Evolutionary conservation across 2,113 vertebrate species (phyloP), one percentile per base, ranked within the genome.

Genomic region (Macaca nemestrina): DNA sequence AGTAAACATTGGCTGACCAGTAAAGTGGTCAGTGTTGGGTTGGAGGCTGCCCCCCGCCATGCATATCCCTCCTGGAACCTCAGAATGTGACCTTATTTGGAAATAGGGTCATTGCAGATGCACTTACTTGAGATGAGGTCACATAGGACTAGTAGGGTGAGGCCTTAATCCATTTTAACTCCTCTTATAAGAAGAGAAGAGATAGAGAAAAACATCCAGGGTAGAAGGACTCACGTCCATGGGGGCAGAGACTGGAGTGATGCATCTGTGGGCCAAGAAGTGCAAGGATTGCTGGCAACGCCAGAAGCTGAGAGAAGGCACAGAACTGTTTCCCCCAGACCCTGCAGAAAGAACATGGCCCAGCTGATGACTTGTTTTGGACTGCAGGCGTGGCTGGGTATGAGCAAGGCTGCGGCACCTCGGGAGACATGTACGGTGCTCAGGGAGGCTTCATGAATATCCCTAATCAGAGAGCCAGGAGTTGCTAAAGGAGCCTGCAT

Each of bases 211-310:
- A 5, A 80, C 40, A 11, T 55, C 38, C 9, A 30, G 5, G 8
- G 32, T 30, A 32, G 45, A 45, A 13, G 3, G 2, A 23, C 30
- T 5, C 13, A 27, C 6, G 0, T 13, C 1, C 7, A 12, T 35
- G n/a, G 75, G 68, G 50, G 13, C 23, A 48, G 27, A 73, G n/a
- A 48, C 2, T 7, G 55, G 64, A 45, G 30, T 11, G 52, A 45
- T n/a, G 43, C 50, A n/a, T 52, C 61, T 30, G 3, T 20, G 10
- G n/a, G 90, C 18, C 45, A 43, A 45, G 52, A 30, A 75, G 13
- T 9, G n/a, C 35, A 50, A 61, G 48, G 27, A 32, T 68, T 40
- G 43, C 30, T 76, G 68, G 50, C 57, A 48, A 45, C 14, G 32
- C 23, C 14, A 55, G 43, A 73, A 38, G 22, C 82, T 45, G 10